Evolutionary conservation across 2,113 vertebrate genomes (phyloP).

Genomic region (Siniperca chuatsi): DNA sequence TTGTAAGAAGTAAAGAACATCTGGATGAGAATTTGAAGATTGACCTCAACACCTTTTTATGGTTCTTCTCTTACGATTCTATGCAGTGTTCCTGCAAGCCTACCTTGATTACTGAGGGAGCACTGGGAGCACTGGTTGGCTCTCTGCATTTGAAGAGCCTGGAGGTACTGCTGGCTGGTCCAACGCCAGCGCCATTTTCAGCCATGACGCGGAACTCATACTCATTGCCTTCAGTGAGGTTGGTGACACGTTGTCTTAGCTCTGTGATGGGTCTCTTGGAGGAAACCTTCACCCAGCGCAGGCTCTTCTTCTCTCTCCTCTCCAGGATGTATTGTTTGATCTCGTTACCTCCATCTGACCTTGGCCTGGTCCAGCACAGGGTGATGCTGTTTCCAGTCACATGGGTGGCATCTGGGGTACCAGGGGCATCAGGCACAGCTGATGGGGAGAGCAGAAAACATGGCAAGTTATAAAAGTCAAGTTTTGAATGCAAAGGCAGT

Average conservation of each 20-base stretch:
- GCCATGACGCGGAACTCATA: conserved; percentile 99
- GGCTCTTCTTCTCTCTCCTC: conserved; percentile 97
- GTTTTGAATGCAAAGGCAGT: not conserved
- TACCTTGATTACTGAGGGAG: conserved; percentile 95
- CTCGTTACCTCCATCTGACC: conserved; percentile 95
- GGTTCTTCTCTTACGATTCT: not conserved
- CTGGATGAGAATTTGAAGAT: not conserved
- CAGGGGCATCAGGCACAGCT: conserved; percentile 96
- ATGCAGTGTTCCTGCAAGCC: not conserved
- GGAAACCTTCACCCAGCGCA: conserved; percentile 95
- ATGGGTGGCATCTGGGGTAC: conserved; percentile 93
- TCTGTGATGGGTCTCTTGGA: conserved; percentile 95
- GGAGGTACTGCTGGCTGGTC: conserved; percentile 92
- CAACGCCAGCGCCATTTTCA: conserved; percentile 94
- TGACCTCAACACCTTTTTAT: not conserved
- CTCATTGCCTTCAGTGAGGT: conserved; percentile 95
- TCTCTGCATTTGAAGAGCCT: conserved; percentile 96
- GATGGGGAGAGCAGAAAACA: conserved; percentile 11
- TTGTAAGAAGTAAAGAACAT: not conserved
- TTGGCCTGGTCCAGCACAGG: conserved; percentile 93
- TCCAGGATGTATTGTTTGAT: conserved; percentile 97
- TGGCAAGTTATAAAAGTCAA: not conserved
- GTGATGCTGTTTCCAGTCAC: conserved; percentile 95
- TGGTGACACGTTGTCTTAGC: conserved; percentile 91
- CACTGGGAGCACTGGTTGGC: conserved; percentile 92